Evolutionary conservation across 2,888 invertebrate species (phyloP), one percentile per base, ranked within the genome.

Genomic region (Gymnocheta viridis): DNA sequence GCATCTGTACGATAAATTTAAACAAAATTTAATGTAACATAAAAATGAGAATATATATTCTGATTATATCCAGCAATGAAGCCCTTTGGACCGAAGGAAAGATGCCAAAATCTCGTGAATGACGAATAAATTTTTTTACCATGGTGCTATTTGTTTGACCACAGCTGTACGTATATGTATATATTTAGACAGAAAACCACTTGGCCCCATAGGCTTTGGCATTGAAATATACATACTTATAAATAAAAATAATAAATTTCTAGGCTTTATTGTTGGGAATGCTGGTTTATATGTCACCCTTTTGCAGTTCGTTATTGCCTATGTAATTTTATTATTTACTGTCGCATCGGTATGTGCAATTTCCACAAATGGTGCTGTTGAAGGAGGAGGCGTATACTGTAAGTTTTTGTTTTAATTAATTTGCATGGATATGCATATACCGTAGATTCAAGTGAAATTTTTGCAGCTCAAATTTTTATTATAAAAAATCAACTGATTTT

Each of bases 381-480:
- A 99, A 93, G 99, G 99, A 9, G 99, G 99, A 0, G 99, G 99
- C 14, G 99, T 99, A 49, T 99, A 99, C 90, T 99, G 99, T 99
- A 96, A 97, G 91, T 88, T 72, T 32, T 17, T 62, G 27, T 6
- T 9, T 10, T 32, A 17, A 56, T 32, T 6, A 19, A 17, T 14
- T 14, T 6, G 7, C 2, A 44, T 49, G 4, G 1, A 10, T 49
- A 9, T 10, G 2, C 10, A 22, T 22, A 22, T 4, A 12, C 38
- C 2, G 4, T 14, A 51, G 10, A 2, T 49, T 22, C 4, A 47
- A 24, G 51, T 9, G 14, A 51, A 24, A 5, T 24, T 51, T 14
- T 12, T 51, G 2, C 24, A 51, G 14, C 1, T 22, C 0, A 0
- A 24, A 54, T 54, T 27, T 54, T n/a, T 49, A 4, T 49, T 17